These are phyloP conservation scores for Theristus sp. DNA, from an alignment of 2,888 invertebrate species.

Conservation along the genomic window DNA sequence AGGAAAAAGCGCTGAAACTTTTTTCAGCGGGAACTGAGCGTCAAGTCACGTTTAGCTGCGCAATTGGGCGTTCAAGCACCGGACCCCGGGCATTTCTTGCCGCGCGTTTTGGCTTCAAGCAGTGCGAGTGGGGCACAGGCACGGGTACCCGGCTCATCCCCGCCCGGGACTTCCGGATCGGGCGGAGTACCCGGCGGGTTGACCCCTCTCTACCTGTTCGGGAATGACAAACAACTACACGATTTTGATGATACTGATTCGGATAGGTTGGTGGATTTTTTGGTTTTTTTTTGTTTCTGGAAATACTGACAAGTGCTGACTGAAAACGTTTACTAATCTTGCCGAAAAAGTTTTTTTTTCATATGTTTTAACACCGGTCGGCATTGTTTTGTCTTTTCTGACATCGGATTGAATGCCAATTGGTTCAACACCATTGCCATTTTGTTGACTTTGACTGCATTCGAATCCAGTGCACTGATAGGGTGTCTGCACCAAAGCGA, in stretches of 20 bases:
- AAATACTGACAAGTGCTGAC: not conserved
- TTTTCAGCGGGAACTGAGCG: slow-evolving; percentile 15
- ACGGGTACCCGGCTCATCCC: not conserved
- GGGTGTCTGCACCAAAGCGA: not conserved
- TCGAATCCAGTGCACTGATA: not conserved
- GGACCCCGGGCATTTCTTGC: slow-evolving; percentile 15
- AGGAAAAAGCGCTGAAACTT: not conserved
- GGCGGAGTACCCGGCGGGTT: not conserved
- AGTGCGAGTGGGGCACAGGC: not conserved
- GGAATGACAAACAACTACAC: slow-evolving; percentile 3
- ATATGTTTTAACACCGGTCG: too few species aligned
- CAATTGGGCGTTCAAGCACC: slow-evolving; percentile 38
- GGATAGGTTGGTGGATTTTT: too few species aligned
- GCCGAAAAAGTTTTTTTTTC: too few species aligned
- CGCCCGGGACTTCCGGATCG: too few species aligned
- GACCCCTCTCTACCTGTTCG: slow-evolving; percentile 1
- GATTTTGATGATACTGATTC: too few species aligned
- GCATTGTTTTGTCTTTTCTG: too few species aligned
- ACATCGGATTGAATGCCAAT: too few species aligned
- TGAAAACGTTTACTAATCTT: not conserved
- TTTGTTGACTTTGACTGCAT: too few species aligned
- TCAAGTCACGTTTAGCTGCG: slow-evolving; percentile 38
- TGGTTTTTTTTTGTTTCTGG: not conserved
- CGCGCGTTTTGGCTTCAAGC: slow-evolving; percentile 4
- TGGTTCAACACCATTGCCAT: too few species aligned